Base-by-base conservation (phyloP, 2,888 invertebrate species). In the Troglohyphantes excavatus region DNA sequence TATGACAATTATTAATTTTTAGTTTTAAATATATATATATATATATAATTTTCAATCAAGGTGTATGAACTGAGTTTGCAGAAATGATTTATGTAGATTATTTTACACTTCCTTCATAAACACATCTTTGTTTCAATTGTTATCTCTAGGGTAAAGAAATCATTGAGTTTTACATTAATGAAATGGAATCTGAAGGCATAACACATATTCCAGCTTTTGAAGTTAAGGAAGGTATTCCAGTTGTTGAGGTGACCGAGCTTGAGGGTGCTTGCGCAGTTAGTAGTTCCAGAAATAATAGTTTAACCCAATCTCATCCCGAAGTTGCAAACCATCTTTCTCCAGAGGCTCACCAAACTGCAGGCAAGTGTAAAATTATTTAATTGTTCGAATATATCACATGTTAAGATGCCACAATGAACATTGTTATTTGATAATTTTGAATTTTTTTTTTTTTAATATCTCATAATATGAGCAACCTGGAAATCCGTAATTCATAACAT, bases 71-170 rank as follows among this genome's bases (percentile, higher is more conserved):
- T n/a, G n/a, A n/a, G n/a, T n/a, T n/a, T n/a, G n/a, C n/a, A n/a
- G n/a, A n/a, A n/a, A n/a, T n/a, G n/a, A n/a, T n/a, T n/a, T n/a
- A n/a, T n/a, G n/a, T n/a, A n/a, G n/a, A n/a, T n/a, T n/a, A n/a
- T n/a, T 26, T 73, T 83, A 9, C 13, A 73, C 27, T 53, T 67
- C 9, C 21, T 33, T 17, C 7, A 19, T 17, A 21, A 39, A 7
- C 13, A 39, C 7, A 39, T 39, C 39, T 29, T 6, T 63, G 2
- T 75, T 73, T 59, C 17, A 61, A 13, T 46, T 59, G 21, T 59
- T 72, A n/a, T 85, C 93, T 93, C 46, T 93, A 97, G 97, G 96
- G 98, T 91, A 98, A 98, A 93, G 98, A 98, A 94, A 96, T 98
- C 83, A 97, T 98, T 92, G 98, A 98, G 93, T 95, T 95, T 93